Conservation (phyloP, 2,888 invertebrate species). For the Plagodis pulveraria region DNA sequence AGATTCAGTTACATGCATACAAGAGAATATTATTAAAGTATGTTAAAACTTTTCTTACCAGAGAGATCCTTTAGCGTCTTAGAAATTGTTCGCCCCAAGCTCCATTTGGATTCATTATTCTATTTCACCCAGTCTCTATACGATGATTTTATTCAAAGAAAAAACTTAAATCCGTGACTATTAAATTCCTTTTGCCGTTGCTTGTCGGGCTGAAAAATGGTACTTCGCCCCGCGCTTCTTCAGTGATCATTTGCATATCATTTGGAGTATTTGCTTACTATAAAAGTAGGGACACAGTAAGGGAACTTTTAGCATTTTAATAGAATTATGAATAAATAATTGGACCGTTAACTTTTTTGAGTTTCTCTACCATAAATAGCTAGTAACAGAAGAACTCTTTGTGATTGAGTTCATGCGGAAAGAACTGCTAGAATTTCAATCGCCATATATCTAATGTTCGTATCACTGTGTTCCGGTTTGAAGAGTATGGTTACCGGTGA, state of each 20-base stretch:
- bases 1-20: background rate
- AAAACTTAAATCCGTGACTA: conserved; percentile 36
- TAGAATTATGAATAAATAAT: background rate
- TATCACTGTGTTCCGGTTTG: too few species aligned
- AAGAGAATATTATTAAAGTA: background rate
- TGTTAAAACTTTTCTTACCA: background rate
- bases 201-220: conserved; percentile 52
- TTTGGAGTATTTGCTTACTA: conserved; percentile 19
- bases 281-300: conserved; percentile 1
- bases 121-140: conserved; percentile 11
- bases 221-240: conserved; percentile 41
- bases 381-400: too few species aligned
- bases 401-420: too few species aligned
- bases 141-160: conserved; percentile 18
- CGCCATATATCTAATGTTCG: too few species aligned
- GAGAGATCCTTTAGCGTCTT: too few species aligned
- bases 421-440: too few species aligned
- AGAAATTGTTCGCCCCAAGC: too few species aligned
- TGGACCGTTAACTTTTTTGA: too few species aligned
- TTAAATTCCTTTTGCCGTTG: conserved; percentile 49
- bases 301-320: background rate
- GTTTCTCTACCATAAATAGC: too few species aligned
- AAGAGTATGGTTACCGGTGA: too few species aligned
- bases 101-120: conserved; percentile 3
- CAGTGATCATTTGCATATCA: conserved; percentile 55